Percentiles rank a stretch among this genome's conserved stretches.
Evolutionary conservation across 2,888 invertebrate species (phyloP).

Genomic region (Xestia xanthographa): DNA sequence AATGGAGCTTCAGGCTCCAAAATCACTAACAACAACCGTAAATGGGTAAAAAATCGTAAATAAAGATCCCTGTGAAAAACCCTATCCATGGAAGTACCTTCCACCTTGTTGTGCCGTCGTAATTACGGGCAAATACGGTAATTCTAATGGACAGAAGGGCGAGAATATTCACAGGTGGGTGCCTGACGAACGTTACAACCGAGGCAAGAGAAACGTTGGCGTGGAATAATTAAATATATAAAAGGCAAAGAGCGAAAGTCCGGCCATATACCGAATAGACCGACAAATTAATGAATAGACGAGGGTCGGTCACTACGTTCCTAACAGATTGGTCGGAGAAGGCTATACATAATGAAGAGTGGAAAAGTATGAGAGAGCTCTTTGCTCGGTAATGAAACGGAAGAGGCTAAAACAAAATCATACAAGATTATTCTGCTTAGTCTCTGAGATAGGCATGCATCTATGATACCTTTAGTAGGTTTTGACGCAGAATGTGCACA

Average conservation of each 20-base stretch:
- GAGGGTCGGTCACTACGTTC: too few relatives aligned
- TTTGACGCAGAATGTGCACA: too few relatives aligned
- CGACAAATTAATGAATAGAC: too few relatives aligned
- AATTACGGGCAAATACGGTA: neutral
- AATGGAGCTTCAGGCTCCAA: neutral
- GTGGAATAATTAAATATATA: too few relatives aligned
- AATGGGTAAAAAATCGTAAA: neutral
- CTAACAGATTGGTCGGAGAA: neutral
- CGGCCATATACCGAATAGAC: too few relatives aligned
- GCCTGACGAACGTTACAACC: neutral
- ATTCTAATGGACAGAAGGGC: neutral
- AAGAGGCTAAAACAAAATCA: neutral
- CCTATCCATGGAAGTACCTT: neutral
- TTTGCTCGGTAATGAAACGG: neutral
- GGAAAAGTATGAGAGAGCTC: neutral
- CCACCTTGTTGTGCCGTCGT: neutral
- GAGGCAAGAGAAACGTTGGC: neutral
- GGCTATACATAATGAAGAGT: neutral
- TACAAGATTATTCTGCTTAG: neutral
- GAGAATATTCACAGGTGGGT: neutral
- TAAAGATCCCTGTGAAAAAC: neutral
- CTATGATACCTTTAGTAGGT: neutral
- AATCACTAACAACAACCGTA: neutral
- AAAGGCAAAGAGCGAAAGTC: too few relatives aligned
- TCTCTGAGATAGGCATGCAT: neutral